These are phyloP conservation scores for Volucella zonaria DNA, from an alignment of 2,888 invertebrate species.

Conservation along the genomic window DNA sequence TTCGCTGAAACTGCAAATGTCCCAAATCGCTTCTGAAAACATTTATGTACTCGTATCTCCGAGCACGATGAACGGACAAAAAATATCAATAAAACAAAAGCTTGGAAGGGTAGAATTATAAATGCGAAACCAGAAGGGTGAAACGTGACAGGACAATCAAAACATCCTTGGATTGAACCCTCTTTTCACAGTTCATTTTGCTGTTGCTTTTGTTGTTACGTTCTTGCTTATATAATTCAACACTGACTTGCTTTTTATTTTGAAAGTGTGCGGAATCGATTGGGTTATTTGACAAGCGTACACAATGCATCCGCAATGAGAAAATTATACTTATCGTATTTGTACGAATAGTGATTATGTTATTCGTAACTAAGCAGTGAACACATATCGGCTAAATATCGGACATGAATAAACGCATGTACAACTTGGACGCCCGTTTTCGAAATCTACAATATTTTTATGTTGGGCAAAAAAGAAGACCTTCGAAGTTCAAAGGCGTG, in stretches of 20 bases:
- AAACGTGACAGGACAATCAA: constrained; percentile 3
- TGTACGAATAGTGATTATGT: background rate
- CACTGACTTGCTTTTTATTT: background rate
- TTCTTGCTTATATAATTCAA: constrained; percentile 7
- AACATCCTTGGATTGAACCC: constrained; percentile 3
- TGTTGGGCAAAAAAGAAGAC: too few relatives aligned
- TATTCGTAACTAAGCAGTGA: too few relatives aligned
- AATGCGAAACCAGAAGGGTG: constrained; percentile 14
- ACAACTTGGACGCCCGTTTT: too few relatives aligned
- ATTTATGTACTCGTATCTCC: too few relatives aligned
- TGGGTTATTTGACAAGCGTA: constrained; percentile 10
- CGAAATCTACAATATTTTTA: too few relatives aligned
- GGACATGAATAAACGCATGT: too few relatives aligned
- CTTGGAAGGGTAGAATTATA: constrained; percentile 2
- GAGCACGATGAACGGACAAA: background rate
- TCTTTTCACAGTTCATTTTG: constrained; percentile 30
- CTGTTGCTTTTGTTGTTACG: background rate
- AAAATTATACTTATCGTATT: constrained; percentile 7
- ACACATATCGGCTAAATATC: too few relatives aligned
- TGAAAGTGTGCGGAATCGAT: constrained; percentile 14
- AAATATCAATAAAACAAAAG: constrained; percentile 13
- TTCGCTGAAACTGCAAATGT: too few relatives aligned
- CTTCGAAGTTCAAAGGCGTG: too few relatives aligned
- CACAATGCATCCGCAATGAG: background rate
- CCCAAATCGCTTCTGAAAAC: too few relatives aligned